These are phyloP conservation scores for Halichondria panicea DNA, from an alignment of 37 sponge, comb jelly and placozoan genomes.

Conservation along the genomic window DNA sequence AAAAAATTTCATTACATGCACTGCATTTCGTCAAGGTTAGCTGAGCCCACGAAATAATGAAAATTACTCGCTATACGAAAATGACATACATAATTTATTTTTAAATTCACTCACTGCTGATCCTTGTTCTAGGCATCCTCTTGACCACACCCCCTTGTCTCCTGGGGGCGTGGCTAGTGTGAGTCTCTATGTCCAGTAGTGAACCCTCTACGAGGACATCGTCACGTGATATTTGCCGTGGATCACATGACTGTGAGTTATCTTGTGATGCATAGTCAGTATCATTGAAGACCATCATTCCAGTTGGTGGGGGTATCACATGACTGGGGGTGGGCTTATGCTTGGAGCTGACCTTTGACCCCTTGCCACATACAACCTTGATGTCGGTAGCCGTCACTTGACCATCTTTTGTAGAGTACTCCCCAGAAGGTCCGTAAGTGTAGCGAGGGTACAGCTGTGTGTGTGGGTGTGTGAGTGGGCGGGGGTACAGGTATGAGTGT, in stretches of 20 bases:
- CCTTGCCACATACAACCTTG: background rate
- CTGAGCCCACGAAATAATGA: too few species aligned
- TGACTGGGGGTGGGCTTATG: background rate
- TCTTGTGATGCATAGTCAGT: conserved; percentile 4
- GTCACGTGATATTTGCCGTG: conserved; percentile 3
- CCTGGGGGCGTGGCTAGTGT: too few species aligned
- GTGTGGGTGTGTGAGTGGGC: background rate
- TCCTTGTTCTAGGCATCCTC: too few species aligned
- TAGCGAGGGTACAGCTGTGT: conserved; percentile 48
- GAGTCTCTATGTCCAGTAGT: conserved; percentile 24
- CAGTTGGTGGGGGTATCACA: background rate
- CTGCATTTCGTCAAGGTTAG: too few species aligned
- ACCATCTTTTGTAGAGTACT: conserved; percentile 35
- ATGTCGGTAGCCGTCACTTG: conserved; percentile 26
- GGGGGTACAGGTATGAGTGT: conserved; percentile 1
- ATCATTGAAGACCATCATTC: conserved; percentile 18
- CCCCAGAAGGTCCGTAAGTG: conserved; percentile 30
- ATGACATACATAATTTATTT: too few species aligned
- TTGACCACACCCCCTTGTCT: too few species aligned
- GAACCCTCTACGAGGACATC: conserved; percentile 32
- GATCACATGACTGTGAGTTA: conserved; percentile 18
- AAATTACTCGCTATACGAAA: too few species aligned
- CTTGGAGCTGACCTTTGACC: background rate
- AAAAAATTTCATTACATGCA: too few species aligned
- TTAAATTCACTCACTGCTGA: too few species aligned